These are phyloP conservation scores for Scaeva pyrastri DNA, from an alignment of 2,888 invertebrate genomes.

Conservation along the genomic window DNA sequence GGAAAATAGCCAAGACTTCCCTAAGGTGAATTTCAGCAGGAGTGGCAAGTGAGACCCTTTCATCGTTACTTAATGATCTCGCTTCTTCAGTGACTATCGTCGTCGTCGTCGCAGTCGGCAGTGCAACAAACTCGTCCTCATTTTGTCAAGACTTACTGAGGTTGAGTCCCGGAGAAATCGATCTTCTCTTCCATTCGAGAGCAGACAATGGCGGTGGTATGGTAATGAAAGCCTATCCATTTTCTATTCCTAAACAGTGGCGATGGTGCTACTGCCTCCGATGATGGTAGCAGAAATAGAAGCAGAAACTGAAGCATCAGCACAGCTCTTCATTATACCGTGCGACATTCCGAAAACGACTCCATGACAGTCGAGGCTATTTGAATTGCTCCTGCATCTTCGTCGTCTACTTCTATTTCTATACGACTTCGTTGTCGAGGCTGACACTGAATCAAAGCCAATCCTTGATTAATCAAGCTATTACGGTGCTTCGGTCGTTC, in stretches of 20 bases:
- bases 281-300: conserved; percentile 25
- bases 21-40: conserved; percentile 14
- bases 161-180: conserved; percentile 10
- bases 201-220: conserved; percentile 55
- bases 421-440: conserved; percentile 14
- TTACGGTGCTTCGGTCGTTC: conserved; percentile 50
- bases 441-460: conserved; percentile 70
- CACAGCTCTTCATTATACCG: conserved; percentile 68
- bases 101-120: too few relatives aligned
- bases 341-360: conserved; percentile 71
- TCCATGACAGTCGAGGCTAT: conserved; percentile 46
- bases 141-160: conserved; percentile 3
- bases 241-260: conserved; percentile 67
- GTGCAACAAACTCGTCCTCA: neutral
- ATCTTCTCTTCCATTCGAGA: neutral
- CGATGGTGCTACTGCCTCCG: conserved; percentile 13
- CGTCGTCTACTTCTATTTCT: neutral
- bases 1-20: conserved; percentile 37
- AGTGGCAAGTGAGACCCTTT: neutral
- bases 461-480: conserved; percentile 72
- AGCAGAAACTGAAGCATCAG: conserved; percentile 25
- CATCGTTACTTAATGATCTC: neutral
- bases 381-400: conserved; percentile 30
- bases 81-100: neutral
- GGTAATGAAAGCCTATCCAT: conserved; percentile 70